These are phyloP conservation scores for Ctenodactylus gundi DNA, from an alignment of 2,113 vertebrate species.

Conservation along the genomic window DNA sequence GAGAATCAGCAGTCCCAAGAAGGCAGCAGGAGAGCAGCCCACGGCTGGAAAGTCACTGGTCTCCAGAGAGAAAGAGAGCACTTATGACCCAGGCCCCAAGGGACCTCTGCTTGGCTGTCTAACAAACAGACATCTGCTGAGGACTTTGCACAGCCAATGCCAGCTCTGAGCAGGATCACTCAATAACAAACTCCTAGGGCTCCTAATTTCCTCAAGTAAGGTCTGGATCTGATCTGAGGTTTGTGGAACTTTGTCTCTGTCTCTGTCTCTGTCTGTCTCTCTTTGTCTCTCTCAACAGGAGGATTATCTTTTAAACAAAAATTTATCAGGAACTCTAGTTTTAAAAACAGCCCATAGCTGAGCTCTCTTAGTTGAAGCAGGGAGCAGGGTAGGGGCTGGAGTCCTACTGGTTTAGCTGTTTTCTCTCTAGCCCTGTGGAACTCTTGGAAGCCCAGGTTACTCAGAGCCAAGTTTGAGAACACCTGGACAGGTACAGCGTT, in stretches of 20 bases:
- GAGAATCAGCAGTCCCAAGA: background rate
- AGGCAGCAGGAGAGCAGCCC: background rate
- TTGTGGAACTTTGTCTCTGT: background rate
- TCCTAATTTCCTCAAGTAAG: background rate
- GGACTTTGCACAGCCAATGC: background rate
- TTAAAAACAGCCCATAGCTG: background rate
- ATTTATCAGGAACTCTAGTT: background rate
- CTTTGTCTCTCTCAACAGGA: background rate
- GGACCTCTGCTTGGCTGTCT: background rate
- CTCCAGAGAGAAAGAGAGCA: background rate
- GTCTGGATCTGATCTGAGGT: background rate
- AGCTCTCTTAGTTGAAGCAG: background rate
- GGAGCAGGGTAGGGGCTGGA: background rate
- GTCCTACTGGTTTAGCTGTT: background rate
- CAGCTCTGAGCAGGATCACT: background rate
- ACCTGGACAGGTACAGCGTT: background rate
- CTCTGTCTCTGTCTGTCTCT: too few species aligned
- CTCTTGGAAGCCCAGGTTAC: background rate
- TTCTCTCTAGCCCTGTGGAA: background rate
- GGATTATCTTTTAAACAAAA: slow-evolving; percentile 31
- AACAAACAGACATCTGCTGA: background rate
- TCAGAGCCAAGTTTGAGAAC: background rate
- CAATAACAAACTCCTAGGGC: background rate
- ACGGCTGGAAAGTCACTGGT: background rate
- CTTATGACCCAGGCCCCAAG: background rate